Conservation (phyloP, 2,113 vertebrate species). For the Oenanthe melanoleuca region DNA sequence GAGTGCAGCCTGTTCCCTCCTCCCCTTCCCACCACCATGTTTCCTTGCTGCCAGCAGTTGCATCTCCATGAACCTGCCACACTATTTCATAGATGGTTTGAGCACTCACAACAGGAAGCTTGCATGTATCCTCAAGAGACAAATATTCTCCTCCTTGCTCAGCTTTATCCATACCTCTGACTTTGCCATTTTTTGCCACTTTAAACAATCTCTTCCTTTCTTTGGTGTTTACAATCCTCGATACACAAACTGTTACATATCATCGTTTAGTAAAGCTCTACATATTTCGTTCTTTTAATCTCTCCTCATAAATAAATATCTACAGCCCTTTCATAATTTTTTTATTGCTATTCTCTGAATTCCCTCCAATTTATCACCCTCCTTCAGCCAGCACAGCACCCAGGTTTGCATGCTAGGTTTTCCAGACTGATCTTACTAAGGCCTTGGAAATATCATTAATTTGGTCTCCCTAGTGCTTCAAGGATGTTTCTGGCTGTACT, state of each 20-base stretch:
- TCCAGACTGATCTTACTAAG: neutral
- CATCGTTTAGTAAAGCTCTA: conserved; percentile 20
- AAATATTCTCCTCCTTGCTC: neutral
- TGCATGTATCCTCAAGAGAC: neutral
- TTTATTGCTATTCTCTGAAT: conserved; percentile 35
- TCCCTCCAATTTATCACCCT: conserved; percentile 31
- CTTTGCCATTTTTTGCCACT: neutral
- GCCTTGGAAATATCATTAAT: neutral
- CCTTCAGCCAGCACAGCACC: neutral
- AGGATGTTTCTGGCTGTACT: neutral
- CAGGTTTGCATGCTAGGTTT: neutral
- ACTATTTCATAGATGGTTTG: neutral
- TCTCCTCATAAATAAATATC: conserved; percentile 26
- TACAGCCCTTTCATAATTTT: conserved; percentile 14
- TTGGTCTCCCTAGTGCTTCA: neutral
- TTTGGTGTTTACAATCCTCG: conserved; percentile 29
- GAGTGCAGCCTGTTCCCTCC: neutral
- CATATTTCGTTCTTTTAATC: conserved; percentile 43
- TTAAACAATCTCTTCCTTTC: conserved; percentile 2
- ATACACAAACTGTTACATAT: neutral
- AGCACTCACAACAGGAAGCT: neutral
- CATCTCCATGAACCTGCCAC: neutral
- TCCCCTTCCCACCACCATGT: neutral
- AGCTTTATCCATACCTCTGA: neutral
- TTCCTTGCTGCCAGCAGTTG: neutral